A percentile compares a stretch with the other conserved stretches of the same genome.
Conservation (phyloP, 2,797 vertebrate genomes). For the Pantherophis vulpinus region DNA sequence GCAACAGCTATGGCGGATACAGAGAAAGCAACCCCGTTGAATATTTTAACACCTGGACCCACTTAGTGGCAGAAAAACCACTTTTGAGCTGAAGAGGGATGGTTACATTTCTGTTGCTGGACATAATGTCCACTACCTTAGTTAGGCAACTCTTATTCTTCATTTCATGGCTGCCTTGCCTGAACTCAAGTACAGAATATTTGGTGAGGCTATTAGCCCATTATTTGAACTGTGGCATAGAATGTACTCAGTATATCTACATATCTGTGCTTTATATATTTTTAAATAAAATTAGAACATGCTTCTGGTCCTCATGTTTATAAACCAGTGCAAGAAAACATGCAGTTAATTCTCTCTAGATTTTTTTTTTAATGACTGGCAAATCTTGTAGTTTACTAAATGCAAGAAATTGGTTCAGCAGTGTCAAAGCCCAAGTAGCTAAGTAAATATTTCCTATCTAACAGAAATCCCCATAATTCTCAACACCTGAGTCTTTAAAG, state of each 20-base stretch:
- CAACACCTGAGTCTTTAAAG: neutral
- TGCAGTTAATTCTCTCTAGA: neutral
- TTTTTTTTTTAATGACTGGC: neutral
- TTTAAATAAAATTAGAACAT: neutral
- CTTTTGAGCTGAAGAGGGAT: constrained; percentile 35
- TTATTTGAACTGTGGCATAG: neutral
- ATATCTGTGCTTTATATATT: neutral
- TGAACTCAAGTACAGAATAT: neutral
- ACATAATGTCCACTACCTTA: neutral
- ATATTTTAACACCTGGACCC: constrained; percentile 72
- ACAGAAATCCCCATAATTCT: neutral
- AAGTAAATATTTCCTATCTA: neutral
- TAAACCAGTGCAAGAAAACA: neutral
- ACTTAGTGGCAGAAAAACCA: constrained; percentile 66
- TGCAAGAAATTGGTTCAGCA: neutral
- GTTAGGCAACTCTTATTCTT: neutral
- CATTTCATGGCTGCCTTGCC: neutral
- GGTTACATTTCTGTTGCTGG: constrained; percentile 32
- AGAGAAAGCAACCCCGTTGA: constrained; percentile 60
- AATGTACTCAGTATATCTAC: neutral
- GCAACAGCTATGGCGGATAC: constrained; percentile 23
- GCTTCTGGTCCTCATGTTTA: neutral
- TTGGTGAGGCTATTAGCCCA: neutral
- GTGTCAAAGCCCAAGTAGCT: neutral
- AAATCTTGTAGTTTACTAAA: neutral